phyloP scores from a whole-genome alignment of 2,888 invertebrate genomes.

The Leptopilina syphax region DNA sequence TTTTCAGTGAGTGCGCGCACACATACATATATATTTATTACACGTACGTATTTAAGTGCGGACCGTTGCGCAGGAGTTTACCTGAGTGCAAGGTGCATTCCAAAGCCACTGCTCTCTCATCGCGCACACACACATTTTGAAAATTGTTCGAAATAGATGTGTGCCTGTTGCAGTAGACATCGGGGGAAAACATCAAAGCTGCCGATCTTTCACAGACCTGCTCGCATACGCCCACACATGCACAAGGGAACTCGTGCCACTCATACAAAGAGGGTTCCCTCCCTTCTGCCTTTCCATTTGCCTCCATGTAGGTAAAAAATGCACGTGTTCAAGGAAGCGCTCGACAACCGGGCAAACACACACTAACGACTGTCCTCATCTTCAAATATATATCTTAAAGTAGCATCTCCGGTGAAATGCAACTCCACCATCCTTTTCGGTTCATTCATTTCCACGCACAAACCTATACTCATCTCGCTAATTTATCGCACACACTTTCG shows the following conservation, averaged over 20 bases:
- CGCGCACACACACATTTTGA: neutral
- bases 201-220: slow-evolving; percentile 30
- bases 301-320: slow-evolving; percentile 38
- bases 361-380: slow-evolving; percentile 37
- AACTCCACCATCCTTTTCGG: slow-evolving; percentile 32
- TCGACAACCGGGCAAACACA: slow-evolving; percentile 31
- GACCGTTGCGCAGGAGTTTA: slow-evolving; percentile 36
- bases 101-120: slow-evolving; percentile 15
- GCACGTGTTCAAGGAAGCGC: slow-evolving; percentile 28
- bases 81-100: slow-evolving; percentile 29
- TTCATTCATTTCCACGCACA: slow-evolving; percentile 35
- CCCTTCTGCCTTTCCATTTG: neutral
- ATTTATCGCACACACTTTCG: slow-evolving; percentile 11
- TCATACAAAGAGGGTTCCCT: slow-evolving; percentile 10
- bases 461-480: slow-evolving; percentile 12
- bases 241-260: slow-evolving; percentile 33
- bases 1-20: slow-evolving; percentile 27
- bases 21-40: neutral
- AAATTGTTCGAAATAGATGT: slow-evolving; percentile 30
- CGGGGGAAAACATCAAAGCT: slow-evolving; percentile 19
- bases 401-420: slow-evolving; percentile 32
- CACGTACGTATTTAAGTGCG: neutral
- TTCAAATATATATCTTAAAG: slow-evolving; percentile 36
- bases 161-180: slow-evolving; percentile 21
- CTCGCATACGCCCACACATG: slow-evolving; percentile 27